Percentiles rank a stretch among this genome's conserved stretches.
Conservation (phyloP, 2,113 vertebrate genomes). For the Eudyptes chrysolophus region DNA sequence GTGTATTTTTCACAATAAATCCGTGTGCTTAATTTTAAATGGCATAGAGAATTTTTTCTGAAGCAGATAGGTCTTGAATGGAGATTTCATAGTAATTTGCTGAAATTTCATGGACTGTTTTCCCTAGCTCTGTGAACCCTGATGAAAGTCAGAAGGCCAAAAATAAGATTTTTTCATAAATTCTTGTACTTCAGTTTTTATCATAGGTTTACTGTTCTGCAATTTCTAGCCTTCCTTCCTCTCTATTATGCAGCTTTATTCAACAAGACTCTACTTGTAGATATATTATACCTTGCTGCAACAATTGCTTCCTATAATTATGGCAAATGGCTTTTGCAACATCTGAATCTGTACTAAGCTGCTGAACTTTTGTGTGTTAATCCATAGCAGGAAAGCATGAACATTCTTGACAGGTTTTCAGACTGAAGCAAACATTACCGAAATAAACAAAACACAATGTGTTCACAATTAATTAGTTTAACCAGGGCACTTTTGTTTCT, state of each 20-base stretch:
- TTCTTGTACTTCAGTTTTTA: background rate
- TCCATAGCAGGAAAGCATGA: background rate
- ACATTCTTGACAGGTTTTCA: background rate
- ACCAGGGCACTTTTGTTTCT: background rate
- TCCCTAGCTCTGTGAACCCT: background rate
- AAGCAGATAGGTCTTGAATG: background rate
- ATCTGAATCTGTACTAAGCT: background rate
- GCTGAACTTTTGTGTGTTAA: background rate
- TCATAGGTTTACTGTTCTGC: background rate
- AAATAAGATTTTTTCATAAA: background rate
- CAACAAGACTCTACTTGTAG: background rate
- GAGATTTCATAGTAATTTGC: background rate
- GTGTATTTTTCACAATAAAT: background rate
- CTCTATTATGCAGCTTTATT: background rate
- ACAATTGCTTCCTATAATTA: background rate
- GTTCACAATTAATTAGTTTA: slow-evolving; percentile 7
- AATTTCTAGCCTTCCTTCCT: background rate
- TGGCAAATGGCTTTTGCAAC: background rate
- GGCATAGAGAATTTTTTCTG: background rate
- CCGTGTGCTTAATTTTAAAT: background rate
- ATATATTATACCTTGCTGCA: background rate
- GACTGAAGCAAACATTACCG: background rate
- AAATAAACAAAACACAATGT: background rate
- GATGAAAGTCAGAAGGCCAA: background rate
- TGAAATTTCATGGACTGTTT: background rate